phyloP scores from a whole-genome alignment of 2,797 vertebrate species.

The Bucorvus abyssinicus region DNA sequence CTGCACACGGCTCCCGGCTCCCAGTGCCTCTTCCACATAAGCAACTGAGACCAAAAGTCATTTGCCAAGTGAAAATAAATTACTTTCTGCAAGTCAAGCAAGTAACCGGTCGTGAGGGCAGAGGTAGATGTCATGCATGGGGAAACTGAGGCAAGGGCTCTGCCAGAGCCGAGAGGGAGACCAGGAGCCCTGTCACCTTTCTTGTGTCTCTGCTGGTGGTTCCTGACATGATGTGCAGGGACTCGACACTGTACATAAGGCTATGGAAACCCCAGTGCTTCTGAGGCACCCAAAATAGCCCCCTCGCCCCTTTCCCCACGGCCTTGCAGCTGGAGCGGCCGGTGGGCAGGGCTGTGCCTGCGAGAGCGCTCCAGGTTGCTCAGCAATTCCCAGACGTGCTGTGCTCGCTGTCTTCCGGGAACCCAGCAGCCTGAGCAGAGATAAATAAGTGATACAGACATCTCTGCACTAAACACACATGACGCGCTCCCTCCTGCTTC shows the following conservation, averaged over 20 bases:
- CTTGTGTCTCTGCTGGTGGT: not conserved
- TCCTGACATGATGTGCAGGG: fast-evolving
- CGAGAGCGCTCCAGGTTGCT: fast-evolving
- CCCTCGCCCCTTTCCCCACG: fast-evolving
- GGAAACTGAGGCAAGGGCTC: not conserved
- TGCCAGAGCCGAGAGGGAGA: not conserved
- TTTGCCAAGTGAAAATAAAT: not conserved
- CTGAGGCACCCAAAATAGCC: not conserved
- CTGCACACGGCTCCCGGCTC: not conserved
- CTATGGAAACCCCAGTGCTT: fast-evolving
- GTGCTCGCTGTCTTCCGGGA: conserved; percentile 60
- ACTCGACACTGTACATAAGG: fast-evolving
- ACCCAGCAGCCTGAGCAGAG: conserved; percentile 36
- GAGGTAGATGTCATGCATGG: fast-evolving
- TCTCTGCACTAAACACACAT: conserved; percentile 70
- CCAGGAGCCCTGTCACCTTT: not conserved
- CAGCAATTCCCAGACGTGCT: conserved; percentile 47
- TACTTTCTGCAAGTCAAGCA: fast-evolving
- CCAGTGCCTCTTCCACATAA: not conserved
- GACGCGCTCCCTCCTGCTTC: conserved; percentile 22
- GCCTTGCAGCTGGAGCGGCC: not conserved
- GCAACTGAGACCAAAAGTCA: not conserved
- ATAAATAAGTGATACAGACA: conserved; percentile 71
- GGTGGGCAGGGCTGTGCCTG: not conserved
- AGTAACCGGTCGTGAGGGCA: not conserved